These are phyloP conservation scores for Dryobates pubescens DNA, from an alignment of 2,797 vertebrate species.

Conservation along the genomic window DNA sequence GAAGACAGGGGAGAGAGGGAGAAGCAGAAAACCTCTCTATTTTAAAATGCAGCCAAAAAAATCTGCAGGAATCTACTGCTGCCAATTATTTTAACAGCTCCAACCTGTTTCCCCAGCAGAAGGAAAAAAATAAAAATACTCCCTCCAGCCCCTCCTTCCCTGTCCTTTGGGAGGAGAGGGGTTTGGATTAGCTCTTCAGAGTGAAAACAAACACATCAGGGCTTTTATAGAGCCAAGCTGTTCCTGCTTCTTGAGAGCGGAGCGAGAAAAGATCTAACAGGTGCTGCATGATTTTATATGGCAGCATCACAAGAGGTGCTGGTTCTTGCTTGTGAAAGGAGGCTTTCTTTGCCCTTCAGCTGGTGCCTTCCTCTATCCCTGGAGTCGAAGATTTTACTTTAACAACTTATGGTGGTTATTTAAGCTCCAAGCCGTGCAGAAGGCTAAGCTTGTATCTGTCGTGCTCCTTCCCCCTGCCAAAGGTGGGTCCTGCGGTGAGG, in stretches of 20 bases:
- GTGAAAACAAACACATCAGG: conserved; percentile 71
- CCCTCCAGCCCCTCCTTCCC: conserved; percentile 23
- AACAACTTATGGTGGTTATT: background rate
- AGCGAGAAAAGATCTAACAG: conserved; percentile 72
- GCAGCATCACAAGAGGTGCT: conserved; percentile 35
- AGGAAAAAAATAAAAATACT: conserved; percentile 42
- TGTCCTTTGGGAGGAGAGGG: conserved; percentile 45
- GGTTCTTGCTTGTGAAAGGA: conserved; percentile 2
- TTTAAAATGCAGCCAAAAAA: conserved; percentile 61
- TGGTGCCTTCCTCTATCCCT: background rate
- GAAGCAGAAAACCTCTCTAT: conserved; percentile 46
- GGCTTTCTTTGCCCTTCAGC: conserved; percentile 41
- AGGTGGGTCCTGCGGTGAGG: background rate
- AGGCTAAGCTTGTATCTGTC: background rate
- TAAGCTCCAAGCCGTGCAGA: background rate
- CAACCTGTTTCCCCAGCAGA: conserved; percentile 62
- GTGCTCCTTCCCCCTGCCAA: background rate
- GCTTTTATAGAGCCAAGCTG: conserved; percentile 68
- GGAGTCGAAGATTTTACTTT: conserved; percentile 1
- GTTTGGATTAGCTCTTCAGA: conserved; percentile 74
- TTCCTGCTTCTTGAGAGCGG: conserved; percentile 57
- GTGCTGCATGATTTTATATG: conserved; percentile 69
- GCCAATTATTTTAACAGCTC: conserved; percentile 72
- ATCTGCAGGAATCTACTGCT: conserved; percentile 36
- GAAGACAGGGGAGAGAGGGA: conserved; percentile 42